These are phyloP conservation scores for Linnaemya vulpina DNA, from an alignment of 2,888 invertebrate species.

Conservation along the genomic window DNA sequence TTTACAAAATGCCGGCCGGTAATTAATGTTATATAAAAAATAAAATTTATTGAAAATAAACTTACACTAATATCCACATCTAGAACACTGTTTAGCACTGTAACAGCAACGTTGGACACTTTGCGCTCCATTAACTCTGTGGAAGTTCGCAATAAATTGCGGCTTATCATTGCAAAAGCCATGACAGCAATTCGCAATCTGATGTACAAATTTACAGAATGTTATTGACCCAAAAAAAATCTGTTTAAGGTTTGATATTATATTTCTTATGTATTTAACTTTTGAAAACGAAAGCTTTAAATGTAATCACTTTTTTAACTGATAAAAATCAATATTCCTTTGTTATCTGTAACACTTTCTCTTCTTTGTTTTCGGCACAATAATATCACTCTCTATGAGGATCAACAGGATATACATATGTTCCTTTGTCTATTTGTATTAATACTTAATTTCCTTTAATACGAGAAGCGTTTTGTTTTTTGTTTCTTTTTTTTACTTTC, in stretches of 20 bases:
- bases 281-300: neutral
- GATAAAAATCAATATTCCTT: constrained; percentile 5
- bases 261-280: constrained; percentile 5
- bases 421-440: constrained; percentile 22
- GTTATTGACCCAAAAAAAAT: neutral
- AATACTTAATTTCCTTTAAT: constrained; percentile 25
- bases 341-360: constrained; percentile 40
- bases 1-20: neutral
- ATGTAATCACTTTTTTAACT: neutral
- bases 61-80: constrained; percentile 73
- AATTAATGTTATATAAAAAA: neutral
- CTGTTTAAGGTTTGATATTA: constrained; percentile 17
- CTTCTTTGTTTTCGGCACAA: constrained; percentile 21
- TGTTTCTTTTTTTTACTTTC: constrained; percentile 41
- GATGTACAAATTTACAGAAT: constrained; percentile 9
- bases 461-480: neutral
- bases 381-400: constrained; percentile 14
- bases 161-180: constrained; percentile 78
- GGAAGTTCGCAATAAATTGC: constrained; percentile 79
- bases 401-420: constrained; percentile 45
- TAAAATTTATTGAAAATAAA: constrained; percentile 32
- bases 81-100: constrained; percentile 72
- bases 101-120: constrained; percentile 74
- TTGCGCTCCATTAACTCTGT: constrained; percentile 80
- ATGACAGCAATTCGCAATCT: constrained; percentile 66